phyloP scores from a whole-genome alignment of 2,888 invertebrate species.

The Tipula helvola region DNA sequence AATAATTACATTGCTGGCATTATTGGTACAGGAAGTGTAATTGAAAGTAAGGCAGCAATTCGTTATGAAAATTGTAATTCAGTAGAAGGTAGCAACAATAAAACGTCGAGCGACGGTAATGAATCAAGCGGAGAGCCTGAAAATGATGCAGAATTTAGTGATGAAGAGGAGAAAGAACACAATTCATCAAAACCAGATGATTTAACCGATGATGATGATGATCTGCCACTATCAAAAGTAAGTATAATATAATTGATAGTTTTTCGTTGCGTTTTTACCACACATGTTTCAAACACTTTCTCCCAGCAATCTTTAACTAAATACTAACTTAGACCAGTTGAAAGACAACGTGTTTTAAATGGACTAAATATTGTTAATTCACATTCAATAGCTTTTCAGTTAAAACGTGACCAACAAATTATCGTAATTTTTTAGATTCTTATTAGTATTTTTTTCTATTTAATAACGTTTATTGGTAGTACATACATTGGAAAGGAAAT shows the following conservation, averaged over 20 bases:
- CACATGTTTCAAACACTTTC: too few relatives aligned
- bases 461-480: too few relatives aligned
- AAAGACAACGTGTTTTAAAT: too few relatives aligned
- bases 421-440: too few relatives aligned
- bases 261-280: not conserved
- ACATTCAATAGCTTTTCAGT: too few relatives aligned
- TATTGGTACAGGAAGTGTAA: not conserved
- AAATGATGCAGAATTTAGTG: slow-evolving; percentile 17
- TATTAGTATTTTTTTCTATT: too few relatives aligned
- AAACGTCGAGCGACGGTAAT: slow-evolving; percentile 41
- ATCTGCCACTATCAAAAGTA: slow-evolving; percentile 66
- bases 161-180: slow-evolving; percentile 45
- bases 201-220: slow-evolving; percentile 43
- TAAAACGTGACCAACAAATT: too few relatives aligned
- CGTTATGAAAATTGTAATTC: not conserved
- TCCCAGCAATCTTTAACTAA: too few relatives aligned
- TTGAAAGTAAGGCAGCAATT: not conserved
- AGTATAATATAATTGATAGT: slow-evolving; percentile 17
- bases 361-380: too few relatives aligned
- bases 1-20: not conserved
- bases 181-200: slow-evolving; percentile 28
- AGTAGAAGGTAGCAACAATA: not conserved
- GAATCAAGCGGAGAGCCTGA: slow-evolving; percentile 32
- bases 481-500: too few relatives aligned
- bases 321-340: too few relatives aligned